Conservation (phyloP, 2,113 vertebrate genomes). For the Todiramphus saurophagus region DNA sequence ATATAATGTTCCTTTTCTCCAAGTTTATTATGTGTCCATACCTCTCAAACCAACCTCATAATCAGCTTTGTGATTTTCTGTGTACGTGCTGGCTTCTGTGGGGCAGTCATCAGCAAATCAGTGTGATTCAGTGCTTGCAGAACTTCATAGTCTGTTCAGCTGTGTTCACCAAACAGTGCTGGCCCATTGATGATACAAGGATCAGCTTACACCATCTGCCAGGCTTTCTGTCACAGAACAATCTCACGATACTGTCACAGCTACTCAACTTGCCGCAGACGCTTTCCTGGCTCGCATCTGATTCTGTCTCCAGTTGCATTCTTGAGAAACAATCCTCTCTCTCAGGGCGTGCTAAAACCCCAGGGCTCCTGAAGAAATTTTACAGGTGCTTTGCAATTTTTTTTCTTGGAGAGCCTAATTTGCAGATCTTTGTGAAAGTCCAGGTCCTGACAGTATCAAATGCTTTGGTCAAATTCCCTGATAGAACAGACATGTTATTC, state of each 20-base stretch:
- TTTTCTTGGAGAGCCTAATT: background rate
- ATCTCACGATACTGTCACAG: background rate
- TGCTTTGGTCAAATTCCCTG: background rate
- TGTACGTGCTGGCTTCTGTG: background rate
- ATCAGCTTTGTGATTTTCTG: background rate
- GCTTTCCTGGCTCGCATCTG: background rate
- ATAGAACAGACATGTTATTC: background rate
- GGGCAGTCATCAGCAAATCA: background rate
- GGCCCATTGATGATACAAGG: background rate
- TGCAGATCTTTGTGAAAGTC: background rate
- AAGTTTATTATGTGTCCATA: accelerated
- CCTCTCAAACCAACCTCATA: background rate
- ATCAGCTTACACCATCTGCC: background rate
- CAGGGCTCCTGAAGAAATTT: background rate
- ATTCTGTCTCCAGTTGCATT: background rate
- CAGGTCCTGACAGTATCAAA: background rate
- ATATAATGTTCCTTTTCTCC: background rate
- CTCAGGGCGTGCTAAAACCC: background rate
- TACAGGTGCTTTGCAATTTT: background rate
- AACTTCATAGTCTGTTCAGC: background rate
- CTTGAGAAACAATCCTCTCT: background rate
- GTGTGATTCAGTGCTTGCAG: background rate
- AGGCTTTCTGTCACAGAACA: background rate
- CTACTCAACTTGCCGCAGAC: background rate
- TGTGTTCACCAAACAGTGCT: background rate